Evolutionary conservation across 1,140 invertebrate species (phyloP).

Genomic region (Rhagoletis pomonella): DNA sequence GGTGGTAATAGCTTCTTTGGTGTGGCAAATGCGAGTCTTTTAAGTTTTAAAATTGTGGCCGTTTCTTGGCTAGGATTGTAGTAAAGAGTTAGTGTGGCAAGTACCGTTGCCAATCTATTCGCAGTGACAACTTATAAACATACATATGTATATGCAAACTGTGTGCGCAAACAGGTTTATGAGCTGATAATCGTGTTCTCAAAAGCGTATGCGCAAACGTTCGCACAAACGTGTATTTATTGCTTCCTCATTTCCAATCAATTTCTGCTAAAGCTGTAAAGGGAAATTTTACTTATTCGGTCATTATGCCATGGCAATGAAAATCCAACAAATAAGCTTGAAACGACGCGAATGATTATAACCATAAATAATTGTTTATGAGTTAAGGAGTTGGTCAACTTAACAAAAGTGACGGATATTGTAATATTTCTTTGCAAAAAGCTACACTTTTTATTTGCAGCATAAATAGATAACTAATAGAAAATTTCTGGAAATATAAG

Average conservation of each 20-base stretch:
- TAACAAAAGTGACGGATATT: no score
- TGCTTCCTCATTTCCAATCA: conserved; percentile 30
- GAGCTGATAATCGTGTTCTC: neutral
- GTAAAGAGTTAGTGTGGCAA: conserved; percentile 4
- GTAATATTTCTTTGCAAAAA: no score
- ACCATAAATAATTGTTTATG: no score
- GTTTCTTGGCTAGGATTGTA: neutral
- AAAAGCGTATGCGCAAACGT: neutral
- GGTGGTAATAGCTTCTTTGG: neutral
- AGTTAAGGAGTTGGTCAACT: no score
- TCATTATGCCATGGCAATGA: conserved; percentile 22
- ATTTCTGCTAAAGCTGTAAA: conserved; percentile 2
- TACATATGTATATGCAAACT: neutral
- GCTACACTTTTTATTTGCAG: no score
- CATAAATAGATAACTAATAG: no score
- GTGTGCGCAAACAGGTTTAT: conserved; percentile 8
- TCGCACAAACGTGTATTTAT: neutral
- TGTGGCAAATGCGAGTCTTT: neutral
- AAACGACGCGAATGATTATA: neutral
- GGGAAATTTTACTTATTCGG: neutral
- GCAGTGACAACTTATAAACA: no score
- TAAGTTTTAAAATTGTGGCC: neutral
- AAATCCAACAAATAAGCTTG: neutral
- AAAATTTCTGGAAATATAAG: no score
- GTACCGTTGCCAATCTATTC: conserved; percentile 33